Evolutionary conservation across 2,797 vertebrate species (phyloP).

Genomic region (Tragopan temminckii): DNA sequence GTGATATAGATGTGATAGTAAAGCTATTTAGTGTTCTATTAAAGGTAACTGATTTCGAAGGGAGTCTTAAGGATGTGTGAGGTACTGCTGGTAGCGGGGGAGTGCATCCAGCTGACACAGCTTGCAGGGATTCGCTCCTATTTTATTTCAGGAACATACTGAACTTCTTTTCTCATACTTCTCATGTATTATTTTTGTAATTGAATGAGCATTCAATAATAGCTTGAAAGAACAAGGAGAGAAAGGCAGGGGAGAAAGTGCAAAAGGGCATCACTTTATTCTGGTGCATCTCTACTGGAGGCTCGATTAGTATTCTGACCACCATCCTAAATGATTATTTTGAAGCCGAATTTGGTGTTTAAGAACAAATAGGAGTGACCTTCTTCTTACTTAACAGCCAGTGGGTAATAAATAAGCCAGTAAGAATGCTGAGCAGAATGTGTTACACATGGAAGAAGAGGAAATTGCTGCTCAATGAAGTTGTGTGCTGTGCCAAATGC

Average conservation of each 20-base stretch:
- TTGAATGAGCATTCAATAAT: neutral
- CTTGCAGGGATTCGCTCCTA: neutral
- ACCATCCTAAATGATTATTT: neutral
- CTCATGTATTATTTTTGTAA: neutral
- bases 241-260: neutral
- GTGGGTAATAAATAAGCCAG: constrained; percentile 3
- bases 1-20: neutral
- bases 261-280: neutral
- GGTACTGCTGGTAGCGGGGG: neutral
- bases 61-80: neutral
- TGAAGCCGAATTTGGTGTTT: neutral
- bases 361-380: neutral
- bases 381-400: neutral
- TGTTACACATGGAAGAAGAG: neutral
- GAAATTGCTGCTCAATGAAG: neutral
- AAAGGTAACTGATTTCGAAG: neutral
- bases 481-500: neutral
- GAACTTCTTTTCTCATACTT: neutral
- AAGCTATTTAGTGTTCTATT: neutral
- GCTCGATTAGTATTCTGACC: neutral
- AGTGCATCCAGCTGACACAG: neutral
- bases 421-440: neutral
- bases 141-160: neutral
- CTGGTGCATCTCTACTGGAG: neutral
- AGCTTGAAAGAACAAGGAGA: neutral